Conservation (phyloP, 2,113 vertebrate species). For the Lagopus leucura region DNA sequence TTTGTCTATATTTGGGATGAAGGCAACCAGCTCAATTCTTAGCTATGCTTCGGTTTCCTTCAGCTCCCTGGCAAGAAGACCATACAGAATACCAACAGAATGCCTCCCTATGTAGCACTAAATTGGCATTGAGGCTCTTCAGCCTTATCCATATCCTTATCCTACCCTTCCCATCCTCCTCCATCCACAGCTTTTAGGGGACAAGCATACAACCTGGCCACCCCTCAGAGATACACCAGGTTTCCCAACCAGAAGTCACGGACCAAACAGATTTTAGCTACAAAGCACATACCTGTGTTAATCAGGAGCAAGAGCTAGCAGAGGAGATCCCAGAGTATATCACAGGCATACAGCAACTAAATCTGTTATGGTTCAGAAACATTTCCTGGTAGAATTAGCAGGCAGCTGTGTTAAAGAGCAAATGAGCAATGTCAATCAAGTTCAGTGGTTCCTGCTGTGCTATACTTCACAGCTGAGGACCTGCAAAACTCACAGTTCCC, state of each 20-base stretch:
- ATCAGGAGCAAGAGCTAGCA: background rate
- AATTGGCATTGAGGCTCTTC: background rate
- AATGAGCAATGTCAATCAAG: background rate
- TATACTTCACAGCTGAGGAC: background rate
- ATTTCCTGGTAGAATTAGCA: background rate
- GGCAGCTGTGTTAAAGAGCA: background rate
- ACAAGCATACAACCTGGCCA: no score
- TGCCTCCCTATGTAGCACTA: background rate
- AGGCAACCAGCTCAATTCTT: background rate
- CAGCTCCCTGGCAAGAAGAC: background rate
- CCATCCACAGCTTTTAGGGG: background rate
- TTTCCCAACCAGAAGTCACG: background rate
- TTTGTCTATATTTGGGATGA: constrained; percentile 31
- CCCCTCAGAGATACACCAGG: background rate
- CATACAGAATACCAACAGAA: background rate
- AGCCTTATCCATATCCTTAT: no score
- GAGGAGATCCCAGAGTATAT: background rate
- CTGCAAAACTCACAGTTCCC: background rate
- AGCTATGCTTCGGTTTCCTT: background rate
- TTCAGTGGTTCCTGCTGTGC: background rate
- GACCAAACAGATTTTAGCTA: background rate
- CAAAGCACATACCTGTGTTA: background rate
- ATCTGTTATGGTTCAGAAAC: background rate
- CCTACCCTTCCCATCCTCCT: background rate
- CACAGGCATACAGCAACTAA: background rate